Evolutionary conservation across 2,888 invertebrate species (phyloP), one percentile per base, ranked within the genome.

Genomic region (Pristionchus exspectatus): DNA sequence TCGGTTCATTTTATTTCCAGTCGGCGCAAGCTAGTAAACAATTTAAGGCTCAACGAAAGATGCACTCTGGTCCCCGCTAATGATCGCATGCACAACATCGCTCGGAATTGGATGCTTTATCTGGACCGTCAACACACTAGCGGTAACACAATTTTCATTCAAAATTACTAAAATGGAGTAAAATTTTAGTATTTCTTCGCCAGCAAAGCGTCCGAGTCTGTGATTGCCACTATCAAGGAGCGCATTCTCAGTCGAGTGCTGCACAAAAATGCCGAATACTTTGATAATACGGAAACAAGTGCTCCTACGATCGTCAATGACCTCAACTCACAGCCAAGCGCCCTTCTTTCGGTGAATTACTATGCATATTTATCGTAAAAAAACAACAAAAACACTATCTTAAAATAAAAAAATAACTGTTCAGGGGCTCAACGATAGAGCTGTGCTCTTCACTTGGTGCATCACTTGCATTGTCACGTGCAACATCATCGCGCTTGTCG

Each of bases 351-450:
- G 66, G 87, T 87, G 44, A 56, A 50, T 2, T 50, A 50, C 12
- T 50, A 9, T 50, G 44, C 9, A 5, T 44, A 44, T 50, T 50
- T 50, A 5, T 5, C 44, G 9, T 0, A 50, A 50, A 50, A 50
- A 3, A 50, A 50, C 7, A 50, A 50, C 44, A 50, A 50, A 3
- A 50, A 50, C 44, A 50, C 3, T 9, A 50, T 38, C 5, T 38
- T 38, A 50, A 9, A 50, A 50, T 9, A 50, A 50, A 7, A 7
- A 50, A 7, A 7, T 50, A 50, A 50, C 44, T 10, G 38, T 38
- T 10, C 89, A 92, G 92, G 91, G 91, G 54, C 88, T 92, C 12
- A 92, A 92, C 90, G 91, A 91, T 44, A 91, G 92, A 18, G 90
- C 91, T 50, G 91, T 92, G 74, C 90, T 91, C 16, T 89, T 92